Evolutionary conservation across 2,113 vertebrate genomes (phyloP), one percentile per base, ranked within the genome.

Genomic region (Cephalopterus ornatus): DNA sequence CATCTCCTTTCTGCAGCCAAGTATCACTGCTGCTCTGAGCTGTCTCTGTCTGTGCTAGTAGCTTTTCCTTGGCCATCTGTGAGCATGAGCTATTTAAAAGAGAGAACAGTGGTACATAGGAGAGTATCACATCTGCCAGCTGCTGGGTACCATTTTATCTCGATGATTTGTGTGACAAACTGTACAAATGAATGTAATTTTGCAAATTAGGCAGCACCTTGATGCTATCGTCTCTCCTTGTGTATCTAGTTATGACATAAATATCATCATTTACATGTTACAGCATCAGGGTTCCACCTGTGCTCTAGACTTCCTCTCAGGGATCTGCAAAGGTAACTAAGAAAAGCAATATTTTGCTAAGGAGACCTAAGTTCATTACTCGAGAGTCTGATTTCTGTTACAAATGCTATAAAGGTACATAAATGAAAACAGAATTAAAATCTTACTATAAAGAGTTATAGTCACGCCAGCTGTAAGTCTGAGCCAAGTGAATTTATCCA

Each of bases 1-100:
- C 79, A 47, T 84, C 76, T 96, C 65, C 75, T 63, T 90, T 92
- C 61, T 90, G 59, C 44, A 88, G 90, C 88, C 92, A 85, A 56
- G 85, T 28, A 30, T 16, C 2, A 0, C 49, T 63, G 37, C 52
- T 84, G 72, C 56, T 3, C n/a, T 68, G 91, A 87, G 68, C 88
- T 76, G 65, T 76, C 61, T 46, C 49, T 92, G 27, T 11, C 76
- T 55, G 22, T 77, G 35, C 75, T 56, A 5, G 65, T n/a, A 46
- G 73, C 62, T 89, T 37, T 59, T 88, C 68, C 68, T 89, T 76
- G 66, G 83, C 92, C 68, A 37, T 78, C 44, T 53, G 59, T 42
- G 74, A 28, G 27, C 1, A 0, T 50, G 66, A 92, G 42, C 85
- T 63, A 30, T 78, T 77, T 74, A 67, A 79, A 66, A 85, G 53